phyloP scores from a whole-genome alignment of 1,140 invertebrate species.

The Aphis craccivora region DNA sequence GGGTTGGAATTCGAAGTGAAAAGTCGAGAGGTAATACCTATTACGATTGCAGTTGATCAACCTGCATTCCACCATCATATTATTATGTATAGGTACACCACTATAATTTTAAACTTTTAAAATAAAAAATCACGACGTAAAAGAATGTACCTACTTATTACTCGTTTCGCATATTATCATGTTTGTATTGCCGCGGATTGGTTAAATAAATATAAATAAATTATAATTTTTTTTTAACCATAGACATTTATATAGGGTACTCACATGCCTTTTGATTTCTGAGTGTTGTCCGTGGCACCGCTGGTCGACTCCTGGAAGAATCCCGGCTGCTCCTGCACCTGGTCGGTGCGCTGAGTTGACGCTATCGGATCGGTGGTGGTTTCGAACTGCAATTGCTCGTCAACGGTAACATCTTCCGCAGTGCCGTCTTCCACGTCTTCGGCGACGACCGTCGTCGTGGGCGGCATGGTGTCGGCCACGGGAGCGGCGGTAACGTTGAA shows the following conservation, averaged over 20 bases:
- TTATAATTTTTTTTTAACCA: neutral
- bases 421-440: constrained; percentile 51
- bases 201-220: too few species aligned
- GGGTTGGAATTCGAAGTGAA: too few species aligned
- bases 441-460: constrained; percentile 31
- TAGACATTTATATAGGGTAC: neutral
- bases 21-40: too few species aligned
- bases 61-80: too few species aligned
- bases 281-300: constrained; percentile 18
- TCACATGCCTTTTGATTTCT: constrained; percentile 57
- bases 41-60: too few species aligned
- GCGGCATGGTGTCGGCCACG: neutral
- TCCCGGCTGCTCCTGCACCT: constrained; percentile 39
- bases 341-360: constrained; percentile 59
- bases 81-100: too few species aligned
- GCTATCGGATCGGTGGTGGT: constrained; percentile 64
- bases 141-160: too few species aligned
- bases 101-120: too few species aligned
- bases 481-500: neutral
- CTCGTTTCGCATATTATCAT: too few species aligned
- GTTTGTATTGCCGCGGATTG: too few species aligned
- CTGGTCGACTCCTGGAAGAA: constrained; percentile 29
- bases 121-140: too few species aligned
- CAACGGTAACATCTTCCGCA: constrained; percentile 30
- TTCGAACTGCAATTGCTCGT: constrained; percentile 64